Evolutionary conservation across 2,888 invertebrate genomes (phyloP), one percentile per base, ranked within the genome.

Genomic region (Amphipyra berbera): DNA sequence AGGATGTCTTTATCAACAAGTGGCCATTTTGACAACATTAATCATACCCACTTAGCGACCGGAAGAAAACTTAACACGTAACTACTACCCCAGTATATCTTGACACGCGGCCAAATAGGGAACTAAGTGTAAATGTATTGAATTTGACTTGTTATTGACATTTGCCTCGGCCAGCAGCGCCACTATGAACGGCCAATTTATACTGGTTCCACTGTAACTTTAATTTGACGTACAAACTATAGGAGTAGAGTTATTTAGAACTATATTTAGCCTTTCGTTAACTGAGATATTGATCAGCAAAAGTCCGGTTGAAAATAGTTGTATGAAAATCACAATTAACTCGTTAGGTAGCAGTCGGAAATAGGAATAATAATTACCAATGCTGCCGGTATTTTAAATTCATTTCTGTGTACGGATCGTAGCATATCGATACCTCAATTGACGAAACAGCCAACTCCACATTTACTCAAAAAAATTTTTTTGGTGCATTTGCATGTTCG

Each of bases 1-100:
- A 50, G 9, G 35, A 47, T 30, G 38, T 53, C 50, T 30, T 48
- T 21, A 48, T 63, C 76, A 78, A 78, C 78, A 78, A 78, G 78
- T 78, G 61, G 57, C 21, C 45, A 41, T 27, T 65, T 40, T 46
- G 21, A 14, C 45, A 44, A 47, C 50, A 77, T 69, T 70, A 73
- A 71, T 67, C 65, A 73, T 52, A 35, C 14, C 48, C 42, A 37
- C 52, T 67, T 67, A 53, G 15, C 13, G 42, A 61, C 61, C 68
- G 55, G 54, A 56, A 68, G 27, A 15, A 44, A 47, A 64, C 37
- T 38, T 52, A 47, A 61, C 66, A 13, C 57, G 38, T 54, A 69
- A 69, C 48, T 40, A 61, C 58, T 65, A 50, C 4, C 30, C 13
- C n/a, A 40, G n/a, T n/a, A 2, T 13, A 13, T 5, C n/a, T 13